Base-by-base conservation (phyloP, 2,113 vertebrate species). In the Stegastes partitus region DNA sequence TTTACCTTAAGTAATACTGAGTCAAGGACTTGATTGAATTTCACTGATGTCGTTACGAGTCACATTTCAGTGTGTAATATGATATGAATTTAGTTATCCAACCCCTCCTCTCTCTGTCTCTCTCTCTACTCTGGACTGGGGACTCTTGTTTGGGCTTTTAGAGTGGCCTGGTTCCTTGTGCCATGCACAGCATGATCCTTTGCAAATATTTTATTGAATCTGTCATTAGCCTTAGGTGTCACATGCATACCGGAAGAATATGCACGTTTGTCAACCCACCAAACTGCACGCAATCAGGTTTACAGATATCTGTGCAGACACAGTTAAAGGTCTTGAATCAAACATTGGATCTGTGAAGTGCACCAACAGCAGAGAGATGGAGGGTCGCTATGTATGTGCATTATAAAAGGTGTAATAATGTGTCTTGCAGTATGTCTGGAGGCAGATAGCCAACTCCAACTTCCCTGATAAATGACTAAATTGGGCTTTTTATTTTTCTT, bases 21-120 rank as follows among this genome's bases (percentile, higher is more conserved):
- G 89, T 93, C 88, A 92, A 92, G 85, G 90, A 88, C 89, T 92
- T 94, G 92, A 95, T 94, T 95, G 83, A 88, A 93, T 94, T 94
- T 92, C 87, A 81, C 91, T 95, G 93, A 94, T 95, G 90, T 94
- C 91, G 87, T 95, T 94, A 95, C 63, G 34, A 88, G 93, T 95
- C 94, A 94, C 93, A 94, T 94, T 95, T 93, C 94, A 94, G 90
- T 93, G 93, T 92, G 93, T 95, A 93, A 94, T 94, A 94, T 94
- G 92, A 93, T 93, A 93, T 93, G 93, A 93, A 95, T 94, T 85
- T 89, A 76, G 90, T 94, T 91, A 92, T 69, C 70, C 80, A 68
- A 26, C 56, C 76, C 75, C 79, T 67, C 77, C 65, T 57, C 73
- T 31, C 67, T 39, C 70, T 39, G 21, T 53, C 67, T 77, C 74